These are phyloP conservation scores for Pelmatolapia mariae DNA, from an alignment of 2,113 vertebrate genomes.

Conservation along the genomic window DNA sequence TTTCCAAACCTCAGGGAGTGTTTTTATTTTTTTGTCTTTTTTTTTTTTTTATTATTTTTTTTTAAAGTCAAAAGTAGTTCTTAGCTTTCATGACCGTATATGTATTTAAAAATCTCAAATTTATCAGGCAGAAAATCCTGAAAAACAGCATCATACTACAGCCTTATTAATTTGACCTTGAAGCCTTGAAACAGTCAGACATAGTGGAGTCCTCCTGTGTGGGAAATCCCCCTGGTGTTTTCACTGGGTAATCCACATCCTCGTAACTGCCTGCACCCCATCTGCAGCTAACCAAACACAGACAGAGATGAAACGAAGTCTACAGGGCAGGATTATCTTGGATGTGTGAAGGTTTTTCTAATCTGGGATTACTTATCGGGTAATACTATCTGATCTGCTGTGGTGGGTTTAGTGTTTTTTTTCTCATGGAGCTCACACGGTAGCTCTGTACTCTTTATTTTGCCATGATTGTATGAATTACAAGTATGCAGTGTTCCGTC, in stretches of 20 bases:
- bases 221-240: constrained; percentile 58
- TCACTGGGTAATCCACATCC: constrained; percentile 50
- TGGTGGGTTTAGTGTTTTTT: not conserved
- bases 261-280: constrained; percentile 4
- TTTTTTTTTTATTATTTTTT: too few relatives aligned
- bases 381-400: not conserved
- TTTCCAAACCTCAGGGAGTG: not conserved
- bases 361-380: constrained; percentile 27
- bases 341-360: constrained; percentile 6
- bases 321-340: not conserved
- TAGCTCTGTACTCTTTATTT: not conserved
- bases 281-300: constrained; percentile 60
- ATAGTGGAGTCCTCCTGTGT: constrained; percentile 14
- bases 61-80: not conserved
- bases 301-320: constrained; percentile 16
- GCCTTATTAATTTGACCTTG: not conserved
- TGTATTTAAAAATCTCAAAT: not conserved
- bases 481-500: not conserved
- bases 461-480: not conserved
- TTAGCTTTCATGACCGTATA: not conserved
- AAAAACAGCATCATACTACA: not conserved
- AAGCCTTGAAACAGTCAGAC: constrained; percentile 2
- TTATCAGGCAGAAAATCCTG: not conserved
- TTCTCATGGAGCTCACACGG: not conserved
- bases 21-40: not conserved